Percentiles rank a stretch among this genome's conserved stretches.
Conservation (phyloP, 1,140 invertebrate genomes). For the Neelides sp. region DNA sequence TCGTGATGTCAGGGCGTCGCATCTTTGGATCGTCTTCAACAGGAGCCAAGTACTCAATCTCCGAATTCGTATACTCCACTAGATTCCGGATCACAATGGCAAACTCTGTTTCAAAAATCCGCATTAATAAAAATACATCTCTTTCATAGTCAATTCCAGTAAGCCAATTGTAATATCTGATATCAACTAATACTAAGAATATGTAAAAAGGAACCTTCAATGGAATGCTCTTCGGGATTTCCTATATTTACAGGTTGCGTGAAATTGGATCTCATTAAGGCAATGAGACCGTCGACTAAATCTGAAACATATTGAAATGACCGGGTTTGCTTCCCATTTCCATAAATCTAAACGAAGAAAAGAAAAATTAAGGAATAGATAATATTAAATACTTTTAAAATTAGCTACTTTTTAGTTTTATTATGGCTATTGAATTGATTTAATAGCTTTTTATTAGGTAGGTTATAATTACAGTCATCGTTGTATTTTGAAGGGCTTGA, state of each 20-base stretch:
- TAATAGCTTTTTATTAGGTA: neutral
- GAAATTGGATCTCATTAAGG: slow-evolving; percentile 89
- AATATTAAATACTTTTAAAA: slow-evolving; percentile 5
- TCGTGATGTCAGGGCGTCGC: slow-evolving; percentile 78
- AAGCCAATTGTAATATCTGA: no score
- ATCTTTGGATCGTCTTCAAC: slow-evolving; percentile 93
- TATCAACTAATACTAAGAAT: no score
- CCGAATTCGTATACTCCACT: slow-evolving; percentile 63
- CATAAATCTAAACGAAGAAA: slow-evolving; percentile 64
- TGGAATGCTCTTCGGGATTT: slow-evolving; percentile 95
- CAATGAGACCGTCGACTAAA: slow-evolving; percentile 85
- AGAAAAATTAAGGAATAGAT: slow-evolving; percentile 16
- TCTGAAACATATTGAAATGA: slow-evolving; percentile 98
- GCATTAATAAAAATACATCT: neutral
- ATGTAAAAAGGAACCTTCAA: no score
- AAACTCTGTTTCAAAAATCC: slow-evolving; percentile 57
- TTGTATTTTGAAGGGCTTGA: slow-evolving; percentile 86
- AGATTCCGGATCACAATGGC: slow-evolving; percentile 79
- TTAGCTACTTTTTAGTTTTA: neutral
- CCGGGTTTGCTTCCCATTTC: slow-evolving; percentile 87
- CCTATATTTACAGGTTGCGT: slow-evolving; percentile 89
- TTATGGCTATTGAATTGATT: neutral
- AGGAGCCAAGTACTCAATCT: slow-evolving; percentile 64
- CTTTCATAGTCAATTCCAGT: no score
- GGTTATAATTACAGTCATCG: slow-evolving; percentile 63